Conservation (phyloP, 2,797 vertebrate species). For the Cyprinella venusta region DNA sequence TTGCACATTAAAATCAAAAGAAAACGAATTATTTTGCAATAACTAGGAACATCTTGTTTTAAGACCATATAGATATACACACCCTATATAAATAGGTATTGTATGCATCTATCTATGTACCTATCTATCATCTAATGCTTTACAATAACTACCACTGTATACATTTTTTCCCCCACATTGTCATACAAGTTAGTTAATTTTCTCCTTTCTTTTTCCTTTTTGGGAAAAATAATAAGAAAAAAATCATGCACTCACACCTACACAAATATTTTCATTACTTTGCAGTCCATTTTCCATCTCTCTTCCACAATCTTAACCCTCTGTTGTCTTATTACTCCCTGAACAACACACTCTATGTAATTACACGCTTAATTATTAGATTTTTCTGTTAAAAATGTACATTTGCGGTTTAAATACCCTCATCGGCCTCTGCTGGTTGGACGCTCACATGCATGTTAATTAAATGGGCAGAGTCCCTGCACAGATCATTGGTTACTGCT, state of each 20-base stretch:
- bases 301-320: conserved; percentile 50
- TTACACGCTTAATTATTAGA: conserved; percentile 72
- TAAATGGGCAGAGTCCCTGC: conserved; percentile 72
- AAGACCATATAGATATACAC: neutral
- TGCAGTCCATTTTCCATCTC: conserved; percentile 26
- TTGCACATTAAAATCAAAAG: neutral
- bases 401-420: conserved; percentile 68
- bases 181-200: too few species aligned
- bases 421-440: conserved; percentile 66
- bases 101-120: too few species aligned
- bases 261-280: conserved; percentile 33
- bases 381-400: conserved; percentile 71
- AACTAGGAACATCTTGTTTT: neutral
- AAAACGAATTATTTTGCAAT: neutral
- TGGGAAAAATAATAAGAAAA: too few species aligned
- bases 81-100: too few species aligned
- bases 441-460: conserved; percentile 72
- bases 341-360: conserved; percentile 64
- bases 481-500: conserved; percentile 74
- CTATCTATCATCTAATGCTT: too few species aligned
- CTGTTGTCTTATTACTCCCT: conserved; percentile 56
- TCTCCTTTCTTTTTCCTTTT: neutral
- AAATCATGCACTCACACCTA: neutral
- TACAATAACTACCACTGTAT: too few species aligned
- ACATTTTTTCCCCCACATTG: too few species aligned